Percentiles rank a stretch among this genome's conserved stretches.
These are phyloP conservation scores for Epinotia ramella DNA, from an alignment of 2,888 invertebrate species.

Conservation along the genomic window DNA sequence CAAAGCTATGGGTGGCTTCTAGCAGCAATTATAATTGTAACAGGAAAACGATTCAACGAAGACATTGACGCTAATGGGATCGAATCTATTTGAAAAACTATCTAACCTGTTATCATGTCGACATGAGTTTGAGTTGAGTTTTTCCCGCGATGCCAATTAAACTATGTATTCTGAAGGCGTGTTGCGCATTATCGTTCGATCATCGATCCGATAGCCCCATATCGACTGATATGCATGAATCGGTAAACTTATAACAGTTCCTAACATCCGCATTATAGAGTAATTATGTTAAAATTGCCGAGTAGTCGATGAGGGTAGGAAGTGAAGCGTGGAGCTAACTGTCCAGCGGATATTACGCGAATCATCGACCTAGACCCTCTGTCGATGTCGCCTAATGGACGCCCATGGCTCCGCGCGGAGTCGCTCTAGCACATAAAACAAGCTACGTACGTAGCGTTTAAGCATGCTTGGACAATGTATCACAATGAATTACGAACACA, in stretches of 20 bases:
- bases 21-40: conserved; percentile 6
- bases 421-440: neutral
- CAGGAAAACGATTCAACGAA: neutral
- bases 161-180: conserved; percentile 10
- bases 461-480: neutral
- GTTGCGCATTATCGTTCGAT: conserved; percentile 23
- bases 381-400: neutral
- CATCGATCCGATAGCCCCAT: conserved; percentile 21
- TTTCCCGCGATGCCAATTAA: conserved; percentile 8
- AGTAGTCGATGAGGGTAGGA: conserved; percentile 62
- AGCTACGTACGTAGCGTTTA: neutral
- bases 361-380: conserved; percentile 57
- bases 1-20: conserved; percentile 3
- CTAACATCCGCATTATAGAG: conserved; percentile 40
- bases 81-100: conserved; percentile 3
- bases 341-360: conserved; percentile 53
- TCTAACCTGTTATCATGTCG: conserved; percentile 2
- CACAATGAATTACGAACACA: neutral
- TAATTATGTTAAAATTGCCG: conserved; percentile 65
- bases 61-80: conserved; percentile 10
- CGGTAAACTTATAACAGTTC: conserved; percentile 39
- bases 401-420: neutral
- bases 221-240: conserved; percentile 35
- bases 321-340: conserved; percentile 71
- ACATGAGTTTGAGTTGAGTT: neutral